Evolutionary conservation across 2,797 vertebrate genomes (phyloP).

Genomic region (Pseudotriccus pelzelni): DNA sequence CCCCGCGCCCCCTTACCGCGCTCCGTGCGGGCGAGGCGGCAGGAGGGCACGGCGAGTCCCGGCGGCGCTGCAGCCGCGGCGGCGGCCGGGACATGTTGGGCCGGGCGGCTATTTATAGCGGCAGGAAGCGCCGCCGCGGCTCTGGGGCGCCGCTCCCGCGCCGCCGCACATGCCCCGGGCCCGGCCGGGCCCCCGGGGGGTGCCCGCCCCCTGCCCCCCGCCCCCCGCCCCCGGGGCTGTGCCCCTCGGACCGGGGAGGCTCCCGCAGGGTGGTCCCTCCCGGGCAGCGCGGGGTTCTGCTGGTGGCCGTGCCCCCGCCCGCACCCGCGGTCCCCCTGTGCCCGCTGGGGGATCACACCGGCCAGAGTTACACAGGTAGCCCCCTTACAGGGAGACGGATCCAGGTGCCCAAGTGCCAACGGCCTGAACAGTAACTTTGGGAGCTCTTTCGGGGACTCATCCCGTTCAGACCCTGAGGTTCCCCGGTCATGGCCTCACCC

Average conservation of each 20-base stretch:
- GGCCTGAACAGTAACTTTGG: neutral
- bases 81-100: slow-evolving; percentile 53
- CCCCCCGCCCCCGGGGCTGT: neutral
- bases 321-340: neutral
- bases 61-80: slow-evolving; percentile 14
- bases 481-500: neutral
- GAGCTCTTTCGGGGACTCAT: neutral
- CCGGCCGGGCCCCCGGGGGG: neutral
- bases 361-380: neutral
- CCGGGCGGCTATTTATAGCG: slow-evolving; percentile 53
- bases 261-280: neutral
- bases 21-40: neutral
- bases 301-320: neutral
- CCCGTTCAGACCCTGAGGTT: neutral
- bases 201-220: too few species aligned
- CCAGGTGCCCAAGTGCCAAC: neutral
- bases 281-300: neutral
- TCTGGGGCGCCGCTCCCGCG: neutral
- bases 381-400: neutral
- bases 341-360: neutral
- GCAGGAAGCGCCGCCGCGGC: slow-evolving; percentile 61
- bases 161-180: neutral
- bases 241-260: neutral
- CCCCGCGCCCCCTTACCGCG: neutral
- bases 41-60: neutral